Evolutionary conservation across 2,113 vertebrate species (phyloP).

Genomic region (Eptesicus fuscus): DNA sequence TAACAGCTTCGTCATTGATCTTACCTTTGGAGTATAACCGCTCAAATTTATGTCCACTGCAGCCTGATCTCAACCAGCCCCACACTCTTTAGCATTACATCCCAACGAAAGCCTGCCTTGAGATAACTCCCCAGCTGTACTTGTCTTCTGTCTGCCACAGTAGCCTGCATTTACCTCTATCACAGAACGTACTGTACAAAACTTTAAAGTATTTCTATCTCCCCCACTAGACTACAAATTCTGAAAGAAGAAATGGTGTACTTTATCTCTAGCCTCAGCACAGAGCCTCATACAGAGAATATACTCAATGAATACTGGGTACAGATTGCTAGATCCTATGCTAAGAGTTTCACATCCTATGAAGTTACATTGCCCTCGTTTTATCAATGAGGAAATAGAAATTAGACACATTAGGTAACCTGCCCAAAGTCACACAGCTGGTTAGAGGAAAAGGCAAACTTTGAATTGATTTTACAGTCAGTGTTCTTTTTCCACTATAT

Average conservation of each 20-base stretch:
- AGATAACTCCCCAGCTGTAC: neutral
- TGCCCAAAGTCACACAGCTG: slow-evolving; percentile 9
- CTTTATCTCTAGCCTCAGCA: neutral
- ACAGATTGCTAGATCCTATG: neutral
- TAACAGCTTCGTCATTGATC: neutral
- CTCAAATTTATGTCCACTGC: neutral
- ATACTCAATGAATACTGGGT: neutral
- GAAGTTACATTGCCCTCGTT: neutral
- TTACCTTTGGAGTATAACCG: neutral
- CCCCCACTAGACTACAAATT: neutral
- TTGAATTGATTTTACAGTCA: neutral
- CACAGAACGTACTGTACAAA: neutral
- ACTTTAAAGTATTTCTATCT: neutral
- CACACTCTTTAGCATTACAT: neutral
- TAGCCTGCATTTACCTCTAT: neutral
- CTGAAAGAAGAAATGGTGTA: neutral
- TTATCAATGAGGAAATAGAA: neutral
- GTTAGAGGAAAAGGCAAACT: neutral
- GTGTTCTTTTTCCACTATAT: neutral
- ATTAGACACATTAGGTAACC: neutral
- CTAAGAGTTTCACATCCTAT: neutral
- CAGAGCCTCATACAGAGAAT: neutral
- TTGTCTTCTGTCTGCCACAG: neutral
- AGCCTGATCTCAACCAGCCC: neutral
- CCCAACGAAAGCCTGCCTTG: neutral